phyloP scores from a whole-genome alignment of 2,113 vertebrate genomes.

The Mobula birostris region DNA sequence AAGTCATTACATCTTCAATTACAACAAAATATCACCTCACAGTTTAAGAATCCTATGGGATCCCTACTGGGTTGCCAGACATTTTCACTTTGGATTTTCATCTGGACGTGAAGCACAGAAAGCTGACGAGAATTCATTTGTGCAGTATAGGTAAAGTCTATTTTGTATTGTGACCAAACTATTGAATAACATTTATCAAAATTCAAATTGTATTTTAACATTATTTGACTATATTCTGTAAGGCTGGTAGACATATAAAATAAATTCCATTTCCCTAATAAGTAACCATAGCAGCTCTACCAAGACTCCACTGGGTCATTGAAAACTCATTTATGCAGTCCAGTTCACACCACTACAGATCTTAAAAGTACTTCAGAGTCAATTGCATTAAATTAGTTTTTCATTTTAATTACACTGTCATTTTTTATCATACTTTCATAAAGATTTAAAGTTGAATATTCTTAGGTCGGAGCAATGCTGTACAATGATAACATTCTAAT shows the following conservation, averaged over 20 bases:
- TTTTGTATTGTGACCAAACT: background rate
- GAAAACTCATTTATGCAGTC: background rate
- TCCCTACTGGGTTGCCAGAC: background rate
- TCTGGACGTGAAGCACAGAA: background rate
- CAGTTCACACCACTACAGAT: background rate
- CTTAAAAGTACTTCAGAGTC: background rate
- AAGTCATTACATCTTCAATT: background rate
- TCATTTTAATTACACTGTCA: background rate
- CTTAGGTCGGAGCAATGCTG: too few species aligned
- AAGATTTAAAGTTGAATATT: background rate
- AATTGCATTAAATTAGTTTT: background rate
- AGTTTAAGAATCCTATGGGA: background rate
- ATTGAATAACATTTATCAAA: background rate
- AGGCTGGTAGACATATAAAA: background rate
- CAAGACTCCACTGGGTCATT: background rate
- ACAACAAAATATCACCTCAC: too few species aligned
- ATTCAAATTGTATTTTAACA: background rate
- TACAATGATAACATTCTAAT: background rate
- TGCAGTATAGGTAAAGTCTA: background rate
- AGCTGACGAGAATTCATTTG: background rate
- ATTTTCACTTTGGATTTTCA: background rate
- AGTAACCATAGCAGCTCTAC: background rate
- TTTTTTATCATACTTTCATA: background rate
- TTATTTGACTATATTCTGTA: background rate
- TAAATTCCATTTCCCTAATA: background rate